Evolutionary conservation across 2,888 invertebrate species (phyloP).

Genomic region (Apamea anceps): DNA sequence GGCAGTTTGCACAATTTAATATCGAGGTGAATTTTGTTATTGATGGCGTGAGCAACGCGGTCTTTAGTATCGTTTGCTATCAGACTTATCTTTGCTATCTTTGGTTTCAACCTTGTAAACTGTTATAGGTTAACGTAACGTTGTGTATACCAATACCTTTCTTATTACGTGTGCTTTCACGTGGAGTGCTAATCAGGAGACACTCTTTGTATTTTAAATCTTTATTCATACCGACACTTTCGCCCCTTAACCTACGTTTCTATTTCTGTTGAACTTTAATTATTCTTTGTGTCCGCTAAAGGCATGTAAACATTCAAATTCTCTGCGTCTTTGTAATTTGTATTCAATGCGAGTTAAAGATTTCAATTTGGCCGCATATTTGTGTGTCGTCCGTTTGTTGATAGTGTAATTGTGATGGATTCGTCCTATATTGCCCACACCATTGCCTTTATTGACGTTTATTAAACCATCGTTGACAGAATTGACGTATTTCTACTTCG

Average conservation of each 20-base stretch:
- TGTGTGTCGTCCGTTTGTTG: conserved; percentile 76
- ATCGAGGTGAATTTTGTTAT: conserved; percentile 70
- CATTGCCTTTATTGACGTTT: conserved; percentile 76
- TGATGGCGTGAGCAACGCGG: conserved; percentile 63
- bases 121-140: conserved; percentile 56
- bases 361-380: conserved; percentile 70
- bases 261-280: conserved; percentile 70
- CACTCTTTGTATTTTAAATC: conserved; percentile 43
- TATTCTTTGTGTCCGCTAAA: conserved; percentile 67
- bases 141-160: conserved; percentile 52
- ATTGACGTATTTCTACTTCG: conserved; percentile 32
- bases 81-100: conserved; percentile 77
- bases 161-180: conserved; percentile 47
- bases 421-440: conserved; percentile 73
- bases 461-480: conserved; percentile 63
- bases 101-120: conserved; percentile 75
- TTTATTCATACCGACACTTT: conserved; percentile 69
- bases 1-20: conserved; percentile 64
- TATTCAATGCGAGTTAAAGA: conserved; percentile 73
- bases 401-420: conserved; percentile 78
- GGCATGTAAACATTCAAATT: conserved; percentile 74
- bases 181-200: conserved; percentile 45
- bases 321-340: conserved; percentile 73
- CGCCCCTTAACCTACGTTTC: conserved; percentile 69
- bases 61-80: conserved; percentile 76